Evolutionary conservation across 2,113 vertebrate species (phyloP), one percentile per base, ranked within the genome.

Genomic region (Callopanchax toddi): DNA sequence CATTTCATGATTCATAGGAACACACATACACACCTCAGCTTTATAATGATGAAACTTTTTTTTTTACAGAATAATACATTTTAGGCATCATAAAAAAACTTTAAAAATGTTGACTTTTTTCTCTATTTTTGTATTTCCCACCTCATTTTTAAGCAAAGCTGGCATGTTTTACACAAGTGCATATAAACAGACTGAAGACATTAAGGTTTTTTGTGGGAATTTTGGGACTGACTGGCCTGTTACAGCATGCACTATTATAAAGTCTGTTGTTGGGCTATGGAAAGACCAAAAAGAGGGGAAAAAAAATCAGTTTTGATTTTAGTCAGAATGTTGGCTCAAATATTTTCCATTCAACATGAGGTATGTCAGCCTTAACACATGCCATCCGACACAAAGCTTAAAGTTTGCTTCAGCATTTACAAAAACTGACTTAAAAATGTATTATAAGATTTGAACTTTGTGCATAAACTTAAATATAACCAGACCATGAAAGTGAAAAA

Each of bases 221-320:
- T 18, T 44, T 56, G 44, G 16, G 9, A 25, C 17, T 36, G 26
- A 9, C 11, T 44, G 22, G 17, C 15, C 49, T 10, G 18, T 23
- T 39, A 25, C 15, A 1, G 32, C 42, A 20, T 6, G 13, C 11
- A 23, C 45, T 21, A 32, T 54, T 22, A 50, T 51, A 66, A 62
- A 67, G 11, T 11, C 18, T 18, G 16, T 40, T 75, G 59, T 53
- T 37, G 3, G 4, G 16, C 1, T n/a, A 2, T 17, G 18, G 13
- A n/a, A 50, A 57, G 57, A 12, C 6, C 4, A 16, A 11, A 3
- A 6, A 11, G 17, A n/a, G n/a, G n/a, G n/a, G n/a, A 32, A 43
- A 43, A 40, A n/a, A 26, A 4, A 26, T 50, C 6, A 56, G 70
- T 74, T 77, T 74, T 44, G 53, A 1, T 46, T 48, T 76, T 43